A percentile compares a stretch with the other conserved stretches of the same genome.
Evolutionary conservation across 2,113 vertebrate species (phyloP).

Genomic region (Bettongia penicillata): DNA sequence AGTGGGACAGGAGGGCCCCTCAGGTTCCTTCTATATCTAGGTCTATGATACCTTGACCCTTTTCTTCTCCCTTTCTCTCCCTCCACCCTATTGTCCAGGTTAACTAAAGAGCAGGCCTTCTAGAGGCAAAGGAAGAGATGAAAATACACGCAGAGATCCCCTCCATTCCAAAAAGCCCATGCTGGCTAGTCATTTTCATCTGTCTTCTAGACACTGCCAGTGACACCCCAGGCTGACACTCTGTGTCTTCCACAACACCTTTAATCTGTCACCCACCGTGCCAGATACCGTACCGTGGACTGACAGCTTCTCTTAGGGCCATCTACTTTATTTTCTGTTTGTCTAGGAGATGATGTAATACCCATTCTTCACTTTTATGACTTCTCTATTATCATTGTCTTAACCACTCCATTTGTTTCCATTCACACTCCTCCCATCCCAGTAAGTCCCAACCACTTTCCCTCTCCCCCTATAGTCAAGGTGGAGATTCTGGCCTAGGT

Average conservation of each 20-base stretch:
- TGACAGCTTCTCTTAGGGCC: conserved; percentile 34
- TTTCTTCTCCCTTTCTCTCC: not conserved
- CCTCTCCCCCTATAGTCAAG: conserved; percentile 17
- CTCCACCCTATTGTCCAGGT: not conserved
- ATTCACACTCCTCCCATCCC: not conserved
- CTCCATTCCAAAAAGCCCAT: not conserved
- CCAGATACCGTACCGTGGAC: conserved; percentile 66
- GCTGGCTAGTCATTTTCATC: conserved; percentile 62
- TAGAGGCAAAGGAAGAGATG: not conserved
- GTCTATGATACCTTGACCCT: not conserved
- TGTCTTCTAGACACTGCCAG: conserved; percentile 71
- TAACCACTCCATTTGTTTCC: conserved; percentile 67
- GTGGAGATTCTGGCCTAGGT: not conserved
- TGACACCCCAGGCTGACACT: not conserved
- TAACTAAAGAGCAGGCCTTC: not conserved
- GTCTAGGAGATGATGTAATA: conserved; percentile 68
- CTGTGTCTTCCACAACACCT: conserved; percentile 52
- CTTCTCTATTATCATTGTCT: conserved; percentile 47
- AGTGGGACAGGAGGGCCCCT: not conserved
- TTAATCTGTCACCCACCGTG: conserved; percentile 41
- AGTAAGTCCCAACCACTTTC: conserved; percentile 35
- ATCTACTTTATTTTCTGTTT: conserved; percentile 72
- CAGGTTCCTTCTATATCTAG: not conserved
- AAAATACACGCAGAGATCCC: not conserved
- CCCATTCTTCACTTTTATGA: conserved; percentile 64